Evolutionary conservation across 64 coral and sea anemone species (phyloP), one percentile per base, ranked within the genome.

Genomic region (Montipora cactus): DNA sequence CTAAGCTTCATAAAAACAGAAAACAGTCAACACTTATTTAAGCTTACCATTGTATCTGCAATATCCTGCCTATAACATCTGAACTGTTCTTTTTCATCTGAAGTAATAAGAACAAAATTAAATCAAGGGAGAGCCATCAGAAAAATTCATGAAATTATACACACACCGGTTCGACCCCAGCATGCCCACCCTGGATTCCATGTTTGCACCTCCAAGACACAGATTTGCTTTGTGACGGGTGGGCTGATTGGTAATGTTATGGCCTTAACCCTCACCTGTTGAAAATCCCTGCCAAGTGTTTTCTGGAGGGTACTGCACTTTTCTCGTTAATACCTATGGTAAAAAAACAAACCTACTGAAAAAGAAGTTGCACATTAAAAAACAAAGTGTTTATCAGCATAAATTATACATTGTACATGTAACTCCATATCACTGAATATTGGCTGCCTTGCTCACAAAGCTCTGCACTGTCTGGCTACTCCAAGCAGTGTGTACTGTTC

Each of bases 51-150:
- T 5, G 98, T 99, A 25, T 99, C 98, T 75, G 98, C 88, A 19
- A 99, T 91, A 74, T 99, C 98, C 68, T 99, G 98, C 81, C 98
- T 89, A 85, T 99, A 99, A 74, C 94, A 96, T 71, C 94, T 76
- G 69, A 99, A 99, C 89, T 90, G 98, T 69, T 99, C 98, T 86
- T 96, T 99, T 75, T 99, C 98, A 73, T 99, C 98, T 98, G 15
- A 51, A 67, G 37, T 49, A 10, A 85, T 5, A 1, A 61, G 7
- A 11, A 47, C 62, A 16, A 25, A 82, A 64, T 8, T 2, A n/a
- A 45, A 25, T 44, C 37, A 37, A 37, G 37, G 37, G 37, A 37
- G 37, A 37, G 37, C 37, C 37, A 37, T 37, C 37, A 37, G 2
- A 37, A 37, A 37, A 37, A 37, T 37, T 37, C 53, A 57, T 6